phyloP scores from a whole-genome alignment of 2,888 invertebrate species.

The Sicus ferrugineus region DNA sequence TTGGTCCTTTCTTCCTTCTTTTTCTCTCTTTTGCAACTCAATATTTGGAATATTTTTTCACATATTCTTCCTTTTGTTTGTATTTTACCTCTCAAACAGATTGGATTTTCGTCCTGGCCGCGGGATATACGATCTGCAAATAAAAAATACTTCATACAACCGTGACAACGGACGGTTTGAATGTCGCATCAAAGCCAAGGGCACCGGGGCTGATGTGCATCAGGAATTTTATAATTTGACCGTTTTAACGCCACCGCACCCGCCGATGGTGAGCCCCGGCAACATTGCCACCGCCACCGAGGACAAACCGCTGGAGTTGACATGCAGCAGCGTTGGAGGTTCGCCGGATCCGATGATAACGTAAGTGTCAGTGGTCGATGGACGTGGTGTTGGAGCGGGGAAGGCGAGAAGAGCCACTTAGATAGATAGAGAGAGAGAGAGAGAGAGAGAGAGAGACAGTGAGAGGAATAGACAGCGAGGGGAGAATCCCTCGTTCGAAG shows the following conservation, averaged over 20 bases:
- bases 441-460: not conserved
- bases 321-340: constrained; percentile 85
- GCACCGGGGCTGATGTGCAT: constrained; percentile 83
- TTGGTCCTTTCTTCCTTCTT: constrained; percentile 1
- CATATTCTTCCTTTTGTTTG: constrained; percentile 27
- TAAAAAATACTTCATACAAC: constrained; percentile 88
- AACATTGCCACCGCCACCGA: constrained; percentile 83
- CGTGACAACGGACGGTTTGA: constrained; percentile 92
- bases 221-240: constrained; percentile 84
- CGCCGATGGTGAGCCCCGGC: constrained; percentile 80
- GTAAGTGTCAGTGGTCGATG: constrained; percentile 67
- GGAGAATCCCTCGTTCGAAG: not conserved
- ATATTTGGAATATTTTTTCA: constrained; percentile 17
- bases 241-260: constrained; percentile 84
- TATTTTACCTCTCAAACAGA: constrained; percentile 62
- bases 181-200: constrained; percentile 85
- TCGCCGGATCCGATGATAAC: constrained; percentile 89
- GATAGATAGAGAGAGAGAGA: not conserved
- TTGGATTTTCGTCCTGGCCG: constrained; percentile 79
- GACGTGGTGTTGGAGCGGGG: too few relatives aligned
- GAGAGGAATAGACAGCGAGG: not conserved
- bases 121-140: constrained; percentile 88
- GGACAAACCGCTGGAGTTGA: constrained; percentile 77
- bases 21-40: constrained; percentile 13
- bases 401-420: not conserved